A percentile compares a stretch with the other conserved stretches of the same genome.
phyloP scores from a whole-genome alignment of 2,113 vertebrate species.

The Datnioides undecimradiatus region DNA sequence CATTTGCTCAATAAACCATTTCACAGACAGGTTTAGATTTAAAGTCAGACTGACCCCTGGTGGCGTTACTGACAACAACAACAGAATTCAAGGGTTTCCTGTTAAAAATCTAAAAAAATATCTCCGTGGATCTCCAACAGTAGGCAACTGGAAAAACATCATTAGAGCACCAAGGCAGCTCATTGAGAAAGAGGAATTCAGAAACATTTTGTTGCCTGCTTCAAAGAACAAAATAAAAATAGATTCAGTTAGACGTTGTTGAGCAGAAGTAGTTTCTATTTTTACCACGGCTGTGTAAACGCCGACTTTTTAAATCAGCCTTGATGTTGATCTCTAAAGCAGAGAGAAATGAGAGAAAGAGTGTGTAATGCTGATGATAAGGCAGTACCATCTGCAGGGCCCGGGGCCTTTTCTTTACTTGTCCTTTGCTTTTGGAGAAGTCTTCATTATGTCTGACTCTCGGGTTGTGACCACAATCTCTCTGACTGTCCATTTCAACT shows the following conservation, averaged over 20 bases:
- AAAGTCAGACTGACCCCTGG: constrained; percentile 77
- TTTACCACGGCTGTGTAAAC: constrained; percentile 1
- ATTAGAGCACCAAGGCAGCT: constrained; percentile 3
- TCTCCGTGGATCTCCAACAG: not conserved
- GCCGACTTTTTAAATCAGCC: constrained; percentile 1
- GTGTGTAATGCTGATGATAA: constrained; percentile 25
- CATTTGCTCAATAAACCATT: not conserved
- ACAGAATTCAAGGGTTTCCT: constrained; percentile 15
- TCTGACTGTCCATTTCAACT: constrained; percentile 17
- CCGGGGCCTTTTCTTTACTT: constrained; percentile 14
- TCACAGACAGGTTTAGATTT: constrained; percentile 24
- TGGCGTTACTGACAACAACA: constrained; percentile 57
- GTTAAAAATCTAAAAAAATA: not conserved
- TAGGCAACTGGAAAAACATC: not conserved
- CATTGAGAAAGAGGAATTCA: not conserved
- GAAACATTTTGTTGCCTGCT: not conserved
- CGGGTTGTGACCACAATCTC: constrained; percentile 8
- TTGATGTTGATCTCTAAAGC: constrained; percentile 39
- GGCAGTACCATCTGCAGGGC: not conserved
- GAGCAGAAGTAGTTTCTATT: constrained; percentile 2
- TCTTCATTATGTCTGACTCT: constrained; percentile 40
- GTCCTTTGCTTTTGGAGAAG: constrained; percentile 28
- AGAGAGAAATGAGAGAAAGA: constrained; percentile 20
- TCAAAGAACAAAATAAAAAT: not conserved
- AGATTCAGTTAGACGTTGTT: constrained; percentile 8